Percentiles rank a stretch among this genome's conserved stretches.
Conservation (phyloP, 1,140 invertebrate species). For the Odontomachus brunneus region DNA sequence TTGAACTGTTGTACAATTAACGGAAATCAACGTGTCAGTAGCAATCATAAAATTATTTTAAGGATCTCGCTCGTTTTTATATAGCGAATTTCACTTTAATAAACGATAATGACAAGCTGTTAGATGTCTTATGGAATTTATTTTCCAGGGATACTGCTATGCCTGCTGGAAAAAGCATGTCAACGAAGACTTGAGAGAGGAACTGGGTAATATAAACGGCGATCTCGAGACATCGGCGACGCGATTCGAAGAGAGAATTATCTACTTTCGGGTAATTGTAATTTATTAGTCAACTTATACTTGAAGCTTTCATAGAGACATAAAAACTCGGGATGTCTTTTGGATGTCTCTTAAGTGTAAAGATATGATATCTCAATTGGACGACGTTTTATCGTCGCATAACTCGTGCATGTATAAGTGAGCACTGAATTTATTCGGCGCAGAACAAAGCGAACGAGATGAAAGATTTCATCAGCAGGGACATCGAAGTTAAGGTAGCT, state of each 20-base stretch:
- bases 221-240: conserved; percentile 84
- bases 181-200: conserved; percentile 83
- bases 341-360: background rate
- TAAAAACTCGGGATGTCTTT: conserved; percentile 1
- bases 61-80: background rate
- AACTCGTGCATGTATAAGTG: background rate
- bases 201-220: conserved; percentile 85
- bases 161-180: conserved; percentile 37
- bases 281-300: conserved; percentile 1
- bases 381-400: background rate
- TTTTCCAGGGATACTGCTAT: conserved; percentile 40
- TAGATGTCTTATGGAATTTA: background rate
- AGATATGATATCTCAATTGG: background rate
- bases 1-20: too few species aligned
- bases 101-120: background rate
- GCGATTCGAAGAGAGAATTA: conserved; percentile 85
- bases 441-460: conserved; percentile 65
- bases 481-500: conserved; percentile 71
- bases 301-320: background rate
- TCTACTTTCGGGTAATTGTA: conserved; percentile 84
- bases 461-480: conserved; percentile 69
- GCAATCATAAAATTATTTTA: background rate
- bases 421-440: background rate
- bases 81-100: background rate
- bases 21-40: too few species aligned